phyloP scores from a whole-genome alignment of 2,888 invertebrate species.

The Rhogogaster chlorosoma region DNA sequence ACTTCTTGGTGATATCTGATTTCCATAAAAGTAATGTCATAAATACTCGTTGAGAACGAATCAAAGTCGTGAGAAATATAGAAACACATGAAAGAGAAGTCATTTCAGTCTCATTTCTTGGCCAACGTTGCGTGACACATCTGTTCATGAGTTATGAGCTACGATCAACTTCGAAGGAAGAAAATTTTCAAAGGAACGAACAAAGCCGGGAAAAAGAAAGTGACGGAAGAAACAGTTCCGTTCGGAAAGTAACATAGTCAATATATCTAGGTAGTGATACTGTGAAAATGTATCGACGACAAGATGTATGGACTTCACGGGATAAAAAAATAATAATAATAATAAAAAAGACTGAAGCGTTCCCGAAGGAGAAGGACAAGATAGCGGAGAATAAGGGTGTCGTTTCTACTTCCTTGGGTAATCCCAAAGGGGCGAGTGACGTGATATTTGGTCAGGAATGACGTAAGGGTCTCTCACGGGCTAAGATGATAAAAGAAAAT shows the following conservation, averaged over 20 bases:
- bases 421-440: slow-evolving; percentile 40
- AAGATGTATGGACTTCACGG: slow-evolving; percentile 37
- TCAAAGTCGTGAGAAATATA: background rate
- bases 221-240: slow-evolving; percentile 10
- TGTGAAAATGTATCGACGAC: slow-evolving; percentile 34
- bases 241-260: background rate
- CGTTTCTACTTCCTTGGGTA: slow-evolving; percentile 44
- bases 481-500: slow-evolving; percentile 41
- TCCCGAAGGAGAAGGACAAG: slow-evolving; percentile 36
- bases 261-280: background rate
- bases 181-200: background rate
- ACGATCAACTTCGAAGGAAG: background rate
- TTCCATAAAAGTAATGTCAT: background rate
- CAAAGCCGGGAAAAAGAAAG: background rate
- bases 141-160: background rate
- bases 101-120: background rate
- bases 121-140: background rate
- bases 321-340: slow-evolving; percentile 12
- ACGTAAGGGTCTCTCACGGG: slow-evolving; percentile 44
- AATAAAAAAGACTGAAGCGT: slow-evolving; percentile 27
- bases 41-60: background rate
- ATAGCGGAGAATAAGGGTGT: slow-evolving; percentile 43
- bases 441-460: slow-evolving; percentile 44
- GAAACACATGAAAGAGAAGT: slow-evolving; percentile 16
- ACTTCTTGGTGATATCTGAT: background rate